Percentiles rank a stretch among this genome's conserved stretches.
phyloP scores from a whole-genome alignment of 2,797 vertebrate genomes.

The Emydoidea blandingii region DNA sequence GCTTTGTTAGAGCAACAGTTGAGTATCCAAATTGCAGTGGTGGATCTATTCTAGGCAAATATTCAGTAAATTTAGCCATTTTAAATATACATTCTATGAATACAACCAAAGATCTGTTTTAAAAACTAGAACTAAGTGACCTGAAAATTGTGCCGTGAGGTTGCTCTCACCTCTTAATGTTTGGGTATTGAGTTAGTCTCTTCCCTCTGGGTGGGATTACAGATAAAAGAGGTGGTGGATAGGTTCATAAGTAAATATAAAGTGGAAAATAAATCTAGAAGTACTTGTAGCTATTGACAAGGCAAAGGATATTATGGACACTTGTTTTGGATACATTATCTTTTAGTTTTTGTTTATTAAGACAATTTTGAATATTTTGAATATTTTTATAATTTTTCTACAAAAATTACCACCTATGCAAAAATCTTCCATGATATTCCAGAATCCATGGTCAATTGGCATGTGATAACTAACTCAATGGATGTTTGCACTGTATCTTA shows the following conservation, averaged over 20 bases:
- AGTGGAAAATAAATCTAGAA: neutral
- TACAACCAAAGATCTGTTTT: neutral
- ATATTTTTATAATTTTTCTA: neutral
- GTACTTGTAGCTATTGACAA: neutral
- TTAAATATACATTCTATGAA: neutral
- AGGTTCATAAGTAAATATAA: neutral
- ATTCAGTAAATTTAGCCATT: conserved; percentile 9
- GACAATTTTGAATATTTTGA: neutral
- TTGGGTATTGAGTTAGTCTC: neutral
- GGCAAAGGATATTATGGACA: neutral
- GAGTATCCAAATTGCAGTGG: neutral
- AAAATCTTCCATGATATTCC: neutral
- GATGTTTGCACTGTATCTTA: neutral
- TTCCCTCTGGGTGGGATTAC: neutral
- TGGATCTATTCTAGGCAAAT: neutral
- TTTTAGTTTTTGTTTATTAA: neutral
- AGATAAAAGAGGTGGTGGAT: neutral
- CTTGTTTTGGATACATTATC: neutral
- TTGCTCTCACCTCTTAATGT: neutral
- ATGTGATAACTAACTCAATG: neutral
- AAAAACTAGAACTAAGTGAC: neutral
- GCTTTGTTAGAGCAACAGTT: neutral
- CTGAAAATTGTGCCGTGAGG: neutral
- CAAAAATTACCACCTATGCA: neutral
- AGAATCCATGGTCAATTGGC: neutral